A percentile compares a stretch with the other conserved stretches of the same genome.
phyloP scores from a whole-genome alignment of 2,797 vertebrate genomes.

The Jordanella pulchra region DNA sequence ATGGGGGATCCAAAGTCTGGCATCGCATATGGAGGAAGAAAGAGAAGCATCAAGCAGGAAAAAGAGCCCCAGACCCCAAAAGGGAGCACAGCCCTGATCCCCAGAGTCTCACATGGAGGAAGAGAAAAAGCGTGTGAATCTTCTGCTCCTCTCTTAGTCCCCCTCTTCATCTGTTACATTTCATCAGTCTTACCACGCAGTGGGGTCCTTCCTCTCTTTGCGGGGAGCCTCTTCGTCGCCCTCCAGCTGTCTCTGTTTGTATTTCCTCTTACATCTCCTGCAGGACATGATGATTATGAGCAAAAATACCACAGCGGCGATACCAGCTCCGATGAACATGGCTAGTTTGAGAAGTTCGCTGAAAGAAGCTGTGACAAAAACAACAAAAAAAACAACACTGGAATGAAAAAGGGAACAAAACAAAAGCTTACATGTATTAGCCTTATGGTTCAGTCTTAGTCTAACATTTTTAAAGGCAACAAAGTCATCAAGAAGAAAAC shows the following conservation, averaged over 20 bases:
- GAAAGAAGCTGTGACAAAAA: conserved; percentile 74
- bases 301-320: conserved; percentile 79
- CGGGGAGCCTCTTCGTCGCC: conserved; percentile 56
- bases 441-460: neutral
- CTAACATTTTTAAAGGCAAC: too few species aligned
- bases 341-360: conserved; percentile 87
- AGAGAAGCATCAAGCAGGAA: conserved; percentile 51
- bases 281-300: conserved; percentile 76
- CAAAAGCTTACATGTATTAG: neutral
- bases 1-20: conserved; percentile 44
- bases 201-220: conserved; percentile 75
- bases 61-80: conserved; percentile 43
- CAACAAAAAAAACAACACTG: conserved; percentile 2
- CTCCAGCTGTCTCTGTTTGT: conserved; percentile 35
- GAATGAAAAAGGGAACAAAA: neutral
- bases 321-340: conserved; percentile 83
- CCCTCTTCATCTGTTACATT: conserved; percentile 30
- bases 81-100: conserved; percentile 45
- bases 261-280: conserved; percentile 74
- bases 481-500: neutral
- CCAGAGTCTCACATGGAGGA: conserved; percentile 43
- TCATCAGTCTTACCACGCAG: conserved; percentile 71
- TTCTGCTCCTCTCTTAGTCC: conserved; percentile 33
- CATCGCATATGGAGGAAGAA: conserved; percentile 41
- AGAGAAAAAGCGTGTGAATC: conserved; percentile 36